These are phyloP conservation scores for Spizaetus ornatus DNA, from an alignment of 2,113 vertebrate genomes.

Conservation along the genomic window DNA sequence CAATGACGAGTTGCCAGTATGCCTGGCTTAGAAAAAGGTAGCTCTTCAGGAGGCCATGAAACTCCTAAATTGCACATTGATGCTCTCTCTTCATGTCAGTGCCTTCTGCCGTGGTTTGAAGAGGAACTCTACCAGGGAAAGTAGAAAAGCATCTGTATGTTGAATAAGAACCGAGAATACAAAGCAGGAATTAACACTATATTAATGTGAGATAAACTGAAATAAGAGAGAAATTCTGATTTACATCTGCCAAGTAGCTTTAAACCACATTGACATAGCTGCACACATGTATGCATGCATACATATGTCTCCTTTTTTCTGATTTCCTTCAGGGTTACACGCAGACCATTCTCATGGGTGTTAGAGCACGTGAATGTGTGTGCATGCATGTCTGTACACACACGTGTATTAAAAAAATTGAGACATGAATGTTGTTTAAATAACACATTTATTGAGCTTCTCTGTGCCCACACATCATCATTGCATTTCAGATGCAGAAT, in stretches of 20 bases:
- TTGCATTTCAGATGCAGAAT: background rate
- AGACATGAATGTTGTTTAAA: background rate
- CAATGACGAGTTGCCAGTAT: background rate
- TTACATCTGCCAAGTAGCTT: background rate
- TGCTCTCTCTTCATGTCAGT: background rate
- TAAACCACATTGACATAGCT: background rate
- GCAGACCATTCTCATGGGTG: background rate
- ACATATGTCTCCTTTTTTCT: background rate
- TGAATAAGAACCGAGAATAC: background rate
- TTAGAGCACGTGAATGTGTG: background rate
- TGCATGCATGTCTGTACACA: background rate
- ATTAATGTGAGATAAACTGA: background rate
- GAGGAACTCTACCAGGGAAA: background rate
- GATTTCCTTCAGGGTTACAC: background rate
- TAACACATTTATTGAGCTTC: background rate
- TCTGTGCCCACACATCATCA: background rate
- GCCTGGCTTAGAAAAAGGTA: background rate
- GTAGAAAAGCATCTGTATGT: background rate
- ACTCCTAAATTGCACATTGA: background rate
- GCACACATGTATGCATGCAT: background rate
- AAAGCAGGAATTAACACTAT: background rate
- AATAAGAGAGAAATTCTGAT: background rate
- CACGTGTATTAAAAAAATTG: accelerated
- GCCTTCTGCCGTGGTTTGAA: background rate
- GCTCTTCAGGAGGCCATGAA: background rate